Evolutionary conservation across 2,888 invertebrate species (phyloP).

Genomic region (Metellina segmentata): DNA sequence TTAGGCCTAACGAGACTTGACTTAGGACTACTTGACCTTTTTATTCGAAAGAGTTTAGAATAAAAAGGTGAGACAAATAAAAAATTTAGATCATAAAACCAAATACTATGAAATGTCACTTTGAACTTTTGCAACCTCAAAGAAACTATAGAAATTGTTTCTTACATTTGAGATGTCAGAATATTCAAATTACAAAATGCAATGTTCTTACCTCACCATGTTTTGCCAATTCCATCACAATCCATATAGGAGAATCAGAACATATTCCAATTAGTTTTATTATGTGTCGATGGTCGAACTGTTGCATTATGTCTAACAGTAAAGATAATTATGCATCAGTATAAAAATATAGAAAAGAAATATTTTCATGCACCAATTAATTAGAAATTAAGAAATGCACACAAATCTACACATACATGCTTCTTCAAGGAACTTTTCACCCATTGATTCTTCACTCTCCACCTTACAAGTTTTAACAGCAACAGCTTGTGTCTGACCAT

Average conservation of each 20-base stretch:
- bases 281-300: constrained; percentile 99
- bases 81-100: too few species aligned
- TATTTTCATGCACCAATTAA: too few species aligned
- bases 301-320: constrained; percentile 92
- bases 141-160: too few species aligned
- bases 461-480: constrained; percentile 99
- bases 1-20: too few species aligned
- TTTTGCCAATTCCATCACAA: constrained; percentile 98
- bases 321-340: not conserved
- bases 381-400: too few species aligned
- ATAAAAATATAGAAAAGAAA: not conserved
- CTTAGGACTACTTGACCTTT: too few species aligned
- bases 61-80: too few species aligned
- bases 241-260: constrained; percentile 96
- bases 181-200: not conserved
- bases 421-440: constrained; percentile 95
- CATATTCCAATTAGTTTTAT: constrained; percentile 97
- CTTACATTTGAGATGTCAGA: too few species aligned
- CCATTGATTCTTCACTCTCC: constrained; percentile 87
- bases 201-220: constrained; percentile 87
- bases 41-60: too few species aligned
- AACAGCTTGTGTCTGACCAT: constrained; percentile 88
- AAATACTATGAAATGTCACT: too few species aligned
- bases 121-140: too few species aligned
- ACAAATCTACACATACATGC: constrained; percentile 83